Evolutionary conservation across 2,113 vertebrate species (phyloP).

Genomic region (Rhombomys opimus): DNA sequence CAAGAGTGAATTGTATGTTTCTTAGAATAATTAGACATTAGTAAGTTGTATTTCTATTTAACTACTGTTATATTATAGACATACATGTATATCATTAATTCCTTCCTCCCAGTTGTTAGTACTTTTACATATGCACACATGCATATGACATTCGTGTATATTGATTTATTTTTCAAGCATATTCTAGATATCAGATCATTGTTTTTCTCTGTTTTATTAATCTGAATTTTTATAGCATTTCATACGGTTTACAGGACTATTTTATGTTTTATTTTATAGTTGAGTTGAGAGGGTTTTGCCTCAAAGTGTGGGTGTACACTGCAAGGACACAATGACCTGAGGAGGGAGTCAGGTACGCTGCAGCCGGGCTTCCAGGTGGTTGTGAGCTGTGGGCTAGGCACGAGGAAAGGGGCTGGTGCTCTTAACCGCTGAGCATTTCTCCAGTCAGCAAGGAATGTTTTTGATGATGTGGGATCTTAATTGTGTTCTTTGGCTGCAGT

Average conservation of each 20-base stretch:
- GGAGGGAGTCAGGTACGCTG: background rate
- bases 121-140: background rate
- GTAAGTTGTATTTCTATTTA: slow-evolving; percentile 1
- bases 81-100: background rate
- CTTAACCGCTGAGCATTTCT: background rate
- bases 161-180: background rate
- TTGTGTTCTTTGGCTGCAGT: background rate
- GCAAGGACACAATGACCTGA: background rate
- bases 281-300: background rate
- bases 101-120: background rate
- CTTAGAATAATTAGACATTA: background rate
- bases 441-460: background rate
- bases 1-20: background rate
- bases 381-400: background rate
- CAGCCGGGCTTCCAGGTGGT: too few relatives aligned
- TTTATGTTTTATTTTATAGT: background rate
- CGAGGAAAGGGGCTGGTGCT: background rate
- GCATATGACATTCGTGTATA: background rate
- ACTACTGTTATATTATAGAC: background rate
- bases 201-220: background rate
- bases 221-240: background rate
- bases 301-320: background rate
- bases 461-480: background rate
- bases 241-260: background rate
- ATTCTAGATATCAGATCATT: background rate